Evolutionary conservation across 2,113 vertebrate genomes (phyloP).

Genomic region (Micronisus gabar): DNA sequence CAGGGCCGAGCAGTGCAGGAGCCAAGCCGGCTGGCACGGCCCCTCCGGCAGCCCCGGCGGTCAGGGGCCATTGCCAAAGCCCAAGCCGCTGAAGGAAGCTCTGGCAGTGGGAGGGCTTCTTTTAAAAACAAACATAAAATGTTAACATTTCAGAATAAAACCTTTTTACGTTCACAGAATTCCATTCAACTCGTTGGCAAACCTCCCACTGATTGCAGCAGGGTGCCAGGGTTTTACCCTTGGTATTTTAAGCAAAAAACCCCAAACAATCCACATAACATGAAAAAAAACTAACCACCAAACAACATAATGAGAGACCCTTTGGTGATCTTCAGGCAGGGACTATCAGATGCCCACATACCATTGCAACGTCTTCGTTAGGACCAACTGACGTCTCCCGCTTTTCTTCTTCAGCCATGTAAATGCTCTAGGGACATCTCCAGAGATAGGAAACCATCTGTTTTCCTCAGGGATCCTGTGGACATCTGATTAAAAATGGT

Average conservation of each 20-base stretch:
- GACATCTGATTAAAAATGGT: not conserved
- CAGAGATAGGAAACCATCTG: not conserved
- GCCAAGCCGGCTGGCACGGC: not conserved
- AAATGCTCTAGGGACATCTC: not conserved
- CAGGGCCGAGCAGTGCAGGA: not conserved
- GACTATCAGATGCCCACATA: not conserved
- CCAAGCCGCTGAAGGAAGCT: not conserved
- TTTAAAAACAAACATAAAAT: not conserved
- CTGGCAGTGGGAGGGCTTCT: fast-evolving
- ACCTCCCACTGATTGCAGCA: not conserved
- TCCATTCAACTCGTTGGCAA: not conserved
- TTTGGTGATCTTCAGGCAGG: not conserved
- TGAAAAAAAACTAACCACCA: not conserved
- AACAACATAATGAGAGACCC: not conserved
- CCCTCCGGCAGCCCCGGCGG: fast-evolving
- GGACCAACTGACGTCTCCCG: not conserved
- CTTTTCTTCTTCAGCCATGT: not conserved
- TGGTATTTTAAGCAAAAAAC: not conserved
- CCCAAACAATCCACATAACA: not conserved
- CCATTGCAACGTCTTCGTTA: not conserved
- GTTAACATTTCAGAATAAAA: not conserved
- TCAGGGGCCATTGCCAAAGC: not conserved
- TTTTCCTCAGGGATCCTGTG: not conserved
- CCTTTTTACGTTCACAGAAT: not conserved
- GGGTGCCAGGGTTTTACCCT: not conserved